A percentile compares a stretch with the other conserved stretches of the same genome.
Evolutionary conservation across 2,888 invertebrate species (phyloP).

Genomic region (Ennomos fuscantarius): DNA sequence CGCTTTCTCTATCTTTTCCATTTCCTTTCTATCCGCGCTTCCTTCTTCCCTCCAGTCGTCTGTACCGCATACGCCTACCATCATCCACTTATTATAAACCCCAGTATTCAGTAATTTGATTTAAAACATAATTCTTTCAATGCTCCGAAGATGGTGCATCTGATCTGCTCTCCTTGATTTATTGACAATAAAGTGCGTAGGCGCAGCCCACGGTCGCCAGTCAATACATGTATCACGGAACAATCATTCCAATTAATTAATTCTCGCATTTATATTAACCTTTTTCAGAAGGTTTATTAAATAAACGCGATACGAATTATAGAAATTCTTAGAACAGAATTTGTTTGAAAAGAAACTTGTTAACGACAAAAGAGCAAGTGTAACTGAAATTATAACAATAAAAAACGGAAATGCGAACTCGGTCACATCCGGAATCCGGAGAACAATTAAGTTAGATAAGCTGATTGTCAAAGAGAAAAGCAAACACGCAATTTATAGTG

Average conservation of each 20-base stretch:
- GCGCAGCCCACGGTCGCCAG: slow-evolving; percentile 63
- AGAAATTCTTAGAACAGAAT: background rate
- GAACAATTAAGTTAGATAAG: slow-evolving; percentile 33
- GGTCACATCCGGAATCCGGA: slow-evolving; percentile 43
- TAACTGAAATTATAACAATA: slow-evolving; percentile 31
- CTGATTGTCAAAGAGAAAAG: slow-evolving; percentile 36
- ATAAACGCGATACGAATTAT: background rate
- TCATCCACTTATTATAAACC: no score
- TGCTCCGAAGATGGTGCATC: slow-evolving; percentile 42
- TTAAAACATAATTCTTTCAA: slow-evolving; percentile 1
- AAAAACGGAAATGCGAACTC: slow-evolving; percentile 29
- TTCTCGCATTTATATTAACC: slow-evolving; percentile 33
- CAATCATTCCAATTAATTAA: slow-evolving; percentile 39
- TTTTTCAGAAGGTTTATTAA: slow-evolving; percentile 3
- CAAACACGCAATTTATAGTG: slow-evolving; percentile 46
- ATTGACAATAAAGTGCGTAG: slow-evolving; percentile 55
- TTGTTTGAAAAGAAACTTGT: slow-evolving; percentile 23
- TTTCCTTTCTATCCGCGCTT: no score
- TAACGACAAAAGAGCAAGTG: slow-evolving; percentile 28
- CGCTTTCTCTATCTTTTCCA: no score
- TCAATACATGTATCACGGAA: slow-evolving; percentile 26
- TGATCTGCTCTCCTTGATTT: slow-evolving; percentile 56
- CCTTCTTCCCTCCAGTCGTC: no score
- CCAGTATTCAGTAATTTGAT: no score
- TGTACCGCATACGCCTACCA: no score